These are phyloP conservation scores for Galagoides demidoff DNA, from an alignment of 2,797 vertebrate species.

Conservation along the genomic window DNA sequence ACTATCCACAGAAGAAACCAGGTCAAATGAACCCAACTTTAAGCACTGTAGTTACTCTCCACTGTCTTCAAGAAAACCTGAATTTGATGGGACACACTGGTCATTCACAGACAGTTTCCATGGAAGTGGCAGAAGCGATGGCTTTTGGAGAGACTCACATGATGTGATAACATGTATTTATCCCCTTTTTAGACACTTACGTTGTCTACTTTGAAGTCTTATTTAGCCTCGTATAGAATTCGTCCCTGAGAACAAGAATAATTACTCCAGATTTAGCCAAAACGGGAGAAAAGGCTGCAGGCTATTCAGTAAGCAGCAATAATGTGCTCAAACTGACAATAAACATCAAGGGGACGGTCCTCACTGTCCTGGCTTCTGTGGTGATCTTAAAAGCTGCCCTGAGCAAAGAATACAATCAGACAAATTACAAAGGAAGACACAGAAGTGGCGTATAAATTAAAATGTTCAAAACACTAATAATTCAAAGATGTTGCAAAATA, in stretches of 20 bases:
- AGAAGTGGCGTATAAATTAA: constrained; percentile 27
- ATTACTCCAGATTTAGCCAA: constrained; percentile 67
- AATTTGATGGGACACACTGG: neutral
- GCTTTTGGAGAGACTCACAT: neutral
- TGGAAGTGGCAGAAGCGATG: neutral
- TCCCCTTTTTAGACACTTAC: neutral
- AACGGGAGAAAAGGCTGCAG: constrained; percentile 68
- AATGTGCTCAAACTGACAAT: constrained; percentile 72
- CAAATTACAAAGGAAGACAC: constrained; percentile 53
- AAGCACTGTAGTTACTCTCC: neutral
- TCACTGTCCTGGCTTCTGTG: constrained; percentile 20
- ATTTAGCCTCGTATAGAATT: constrained; percentile 38
- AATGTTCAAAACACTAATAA: constrained; percentile 50
- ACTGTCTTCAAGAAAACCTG: neutral
- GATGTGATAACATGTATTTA: too few species aligned
- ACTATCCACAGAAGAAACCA: constrained; percentile 1
- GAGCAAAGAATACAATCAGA: constrained; percentile 61
- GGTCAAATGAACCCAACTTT: neutral
- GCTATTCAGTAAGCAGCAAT: constrained; percentile 65
- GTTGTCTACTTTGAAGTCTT: constrained; percentile 25
- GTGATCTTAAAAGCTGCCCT: constrained; percentile 62
- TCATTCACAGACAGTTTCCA: neutral
- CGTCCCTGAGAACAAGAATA: constrained; percentile 56
- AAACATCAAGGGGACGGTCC: constrained; percentile 66
- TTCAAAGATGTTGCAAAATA: constrained; percentile 45